These are phyloP conservation scores for Rhamnusium bicolor DNA, from an alignment of 2,888 invertebrate genomes.

Conservation along the genomic window DNA sequence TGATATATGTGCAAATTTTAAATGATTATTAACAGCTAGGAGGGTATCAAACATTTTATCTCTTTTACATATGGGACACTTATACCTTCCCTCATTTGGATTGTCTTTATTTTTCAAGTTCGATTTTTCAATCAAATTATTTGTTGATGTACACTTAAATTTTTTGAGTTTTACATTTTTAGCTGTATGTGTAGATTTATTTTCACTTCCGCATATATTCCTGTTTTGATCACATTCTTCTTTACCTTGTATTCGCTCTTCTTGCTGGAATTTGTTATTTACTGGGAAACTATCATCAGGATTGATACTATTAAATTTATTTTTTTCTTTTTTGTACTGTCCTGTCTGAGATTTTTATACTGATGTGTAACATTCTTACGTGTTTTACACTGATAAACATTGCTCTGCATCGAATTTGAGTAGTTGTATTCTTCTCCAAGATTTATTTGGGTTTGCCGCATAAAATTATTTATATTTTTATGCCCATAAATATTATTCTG, in stretches of 20 bases:
- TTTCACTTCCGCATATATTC: too few species aligned
- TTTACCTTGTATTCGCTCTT: not conserved
- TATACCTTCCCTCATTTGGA: not conserved
- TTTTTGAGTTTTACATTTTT: too few species aligned
- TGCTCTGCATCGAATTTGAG: too few species aligned
- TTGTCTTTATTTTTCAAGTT: not conserved
- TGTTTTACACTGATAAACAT: not conserved
- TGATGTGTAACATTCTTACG: not conserved
- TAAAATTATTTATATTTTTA: too few species aligned
- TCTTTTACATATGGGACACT: conserved; percentile 14
- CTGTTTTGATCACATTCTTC: not conserved
- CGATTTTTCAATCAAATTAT: too few species aligned
- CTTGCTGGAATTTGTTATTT: not conserved
- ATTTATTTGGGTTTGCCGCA: too few species aligned
- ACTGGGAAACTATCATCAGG: not conserved
- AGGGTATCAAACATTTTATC: not conserved
- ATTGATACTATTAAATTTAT: not conserved
- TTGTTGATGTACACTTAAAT: too few species aligned
- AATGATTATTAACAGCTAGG: conserved; percentile 19
- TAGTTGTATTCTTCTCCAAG: too few species aligned
- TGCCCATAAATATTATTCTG: too few species aligned
- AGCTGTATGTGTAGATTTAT: too few species aligned
- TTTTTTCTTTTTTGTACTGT: not conserved
- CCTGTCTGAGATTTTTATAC: not conserved
- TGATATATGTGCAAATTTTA: conserved; percentile 18